Conservation (phyloP, 2,113 vertebrate species). For the Hippocampus mohnikei region DNA sequence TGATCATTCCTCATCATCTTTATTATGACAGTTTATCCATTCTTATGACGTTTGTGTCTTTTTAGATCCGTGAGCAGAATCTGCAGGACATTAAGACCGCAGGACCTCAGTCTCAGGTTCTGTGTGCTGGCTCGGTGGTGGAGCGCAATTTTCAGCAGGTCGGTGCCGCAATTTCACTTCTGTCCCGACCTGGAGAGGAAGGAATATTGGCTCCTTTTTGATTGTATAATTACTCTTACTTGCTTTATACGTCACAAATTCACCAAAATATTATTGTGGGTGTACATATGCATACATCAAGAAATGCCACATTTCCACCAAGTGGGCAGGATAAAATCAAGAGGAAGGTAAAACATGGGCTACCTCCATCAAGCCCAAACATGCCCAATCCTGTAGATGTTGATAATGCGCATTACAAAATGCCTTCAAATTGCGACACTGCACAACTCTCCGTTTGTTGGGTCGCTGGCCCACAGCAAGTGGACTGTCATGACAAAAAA, state of each 20-base stretch:
- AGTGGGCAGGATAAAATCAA: not conserved
- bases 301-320: too few relatives aligned
- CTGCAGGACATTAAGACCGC: constrained; percentile 96
- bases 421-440: too few relatives aligned
- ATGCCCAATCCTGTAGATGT: not conserved
- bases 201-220: constrained; percentile 9
- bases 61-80: constrained; percentile 95
- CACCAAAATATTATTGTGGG: not conserved
- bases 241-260: not conserved
- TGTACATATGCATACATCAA: too few relatives aligned
- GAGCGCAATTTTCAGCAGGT: constrained; percentile 91
- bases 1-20: not conserved
- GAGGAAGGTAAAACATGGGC: not conserved
- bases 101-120: constrained; percentile 92
- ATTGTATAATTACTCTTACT: not conserved
- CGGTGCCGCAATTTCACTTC: constrained; percentile 58
- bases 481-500: not conserved
- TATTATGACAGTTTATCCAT: not conserved
- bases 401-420: not conserved
- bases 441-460: too few relatives aligned
- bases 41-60: not conserved
- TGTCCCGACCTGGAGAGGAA: constrained; percentile 45
- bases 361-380: not conserved
- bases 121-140: constrained; percentile 79
- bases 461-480: not conserved